Evolutionary conservation across 2,888 invertebrate species (phyloP).

Genomic region (Cephus nigrinus): DNA sequence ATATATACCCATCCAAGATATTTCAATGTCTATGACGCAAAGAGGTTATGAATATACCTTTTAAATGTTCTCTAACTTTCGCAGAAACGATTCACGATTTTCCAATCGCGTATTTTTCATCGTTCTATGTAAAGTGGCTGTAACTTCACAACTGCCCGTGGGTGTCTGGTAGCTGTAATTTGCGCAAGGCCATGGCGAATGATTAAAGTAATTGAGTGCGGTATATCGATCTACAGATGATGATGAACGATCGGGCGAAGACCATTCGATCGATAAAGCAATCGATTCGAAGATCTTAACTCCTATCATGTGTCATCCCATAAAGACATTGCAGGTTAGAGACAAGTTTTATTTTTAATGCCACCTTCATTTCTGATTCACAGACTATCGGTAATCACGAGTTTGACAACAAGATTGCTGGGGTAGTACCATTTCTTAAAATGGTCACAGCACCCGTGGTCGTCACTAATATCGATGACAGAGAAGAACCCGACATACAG

Average conservation of each 20-base stretch:
- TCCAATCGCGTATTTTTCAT: not conserved
- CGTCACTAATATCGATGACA: constrained; percentile 80
- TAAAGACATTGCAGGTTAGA: not conserved
- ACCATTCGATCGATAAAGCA: not conserved
- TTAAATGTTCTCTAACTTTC: not conserved
- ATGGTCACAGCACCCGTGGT: constrained; percentile 75
- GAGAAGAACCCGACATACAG: constrained; percentile 73
- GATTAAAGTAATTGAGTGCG: not conserved
- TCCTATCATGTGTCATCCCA: not conserved
- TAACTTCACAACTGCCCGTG: not conserved
- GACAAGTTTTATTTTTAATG: not conserved
- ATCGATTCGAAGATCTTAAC: not conserved
- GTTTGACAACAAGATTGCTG: constrained; percentile 81
- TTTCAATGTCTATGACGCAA: not conserved
- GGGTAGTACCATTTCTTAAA: constrained; percentile 78
- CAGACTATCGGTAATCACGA: constrained; percentile 90
- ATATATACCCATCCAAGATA: not conserved
- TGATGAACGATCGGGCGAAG: not conserved
- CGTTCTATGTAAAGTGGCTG: not conserved
- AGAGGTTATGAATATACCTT: not conserved
- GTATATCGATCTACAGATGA: not conserved
- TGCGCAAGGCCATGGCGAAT: not conserved
- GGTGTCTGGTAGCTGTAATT: not conserved
- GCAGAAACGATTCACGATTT: not conserved
- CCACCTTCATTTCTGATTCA: not conserved